Evolutionary conservation across 2,113 vertebrate species (phyloP), one percentile per base, ranked within the genome.

Genomic region (Andinoacara biseriatus): DNA sequence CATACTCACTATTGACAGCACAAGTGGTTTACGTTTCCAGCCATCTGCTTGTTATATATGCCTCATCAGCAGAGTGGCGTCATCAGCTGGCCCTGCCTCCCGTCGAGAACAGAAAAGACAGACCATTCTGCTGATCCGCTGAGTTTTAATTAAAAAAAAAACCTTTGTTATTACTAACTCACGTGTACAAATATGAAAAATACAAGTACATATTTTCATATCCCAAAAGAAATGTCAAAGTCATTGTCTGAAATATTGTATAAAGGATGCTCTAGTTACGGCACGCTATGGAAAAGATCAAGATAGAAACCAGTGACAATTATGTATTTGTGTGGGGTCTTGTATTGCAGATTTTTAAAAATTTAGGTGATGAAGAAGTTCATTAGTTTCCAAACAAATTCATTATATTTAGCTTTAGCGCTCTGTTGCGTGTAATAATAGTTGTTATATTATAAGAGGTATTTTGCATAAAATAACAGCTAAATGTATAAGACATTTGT

Each of bases 1-100:
- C 85, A 77, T 69, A 78, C 76, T 77, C 54, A 59, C 74, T 65
- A 79, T 74, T 82, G 88, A 90, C 89, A 88, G 62, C 84, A 75
- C 87, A 72, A 91, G 90, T 93, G 91, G 85, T 92, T 92, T 83
- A 93, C 87, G 86, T 86, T 81, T 84, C 61, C 74, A 83, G 83
- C 89, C 91, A 93, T 92, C 90, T 92, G 92, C 86, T 90, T 87
- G 59, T 93, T 83, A 75, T 85, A 75, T 86, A 87, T 81, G 62
- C 58, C 57, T 87, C 84, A 81, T 89, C 33, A 29, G 14, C 49
- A 61, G 74, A 85, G 63, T 89, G 84, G 90, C 84, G 85, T 84
- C 86, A 90, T 93, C 86, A 74, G 74, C 52, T 74, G 57, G 17
- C 40, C 38, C 72, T 62, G 49, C 33, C 26, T 81, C 43, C 74